Evolutionary conservation across 2,888 invertebrate species (phyloP).

Genomic region (Acronicta alni): DNA sequence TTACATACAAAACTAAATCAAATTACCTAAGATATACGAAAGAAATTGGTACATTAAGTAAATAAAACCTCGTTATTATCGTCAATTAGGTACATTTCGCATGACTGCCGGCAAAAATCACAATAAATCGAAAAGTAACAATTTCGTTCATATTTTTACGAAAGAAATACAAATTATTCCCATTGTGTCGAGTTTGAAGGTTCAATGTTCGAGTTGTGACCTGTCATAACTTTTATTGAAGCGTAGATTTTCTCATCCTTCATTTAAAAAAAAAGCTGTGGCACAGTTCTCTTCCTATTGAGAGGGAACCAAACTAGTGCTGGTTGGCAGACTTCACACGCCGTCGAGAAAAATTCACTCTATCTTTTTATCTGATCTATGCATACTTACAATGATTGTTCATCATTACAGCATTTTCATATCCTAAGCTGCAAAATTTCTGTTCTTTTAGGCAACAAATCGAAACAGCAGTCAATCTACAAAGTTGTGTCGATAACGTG

Average conservation of each 20-base stretch:
- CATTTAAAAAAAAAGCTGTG: neutral
- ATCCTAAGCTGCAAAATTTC: neutral
- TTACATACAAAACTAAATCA: neutral
- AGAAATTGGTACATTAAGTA: neutral
- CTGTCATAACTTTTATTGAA: conserved; percentile 29
- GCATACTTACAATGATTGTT: too few relatives aligned
- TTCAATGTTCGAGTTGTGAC: neutral
- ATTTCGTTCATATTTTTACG: conserved; percentile 7
- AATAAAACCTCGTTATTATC: conserved; percentile 1
- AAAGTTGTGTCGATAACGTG: conserved; percentile 5
- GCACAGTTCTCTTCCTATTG: too few relatives aligned
- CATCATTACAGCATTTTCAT: too few relatives aligned
- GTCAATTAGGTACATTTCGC: conserved; percentile 18
- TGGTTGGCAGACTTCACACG: too few relatives aligned
- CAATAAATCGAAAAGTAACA: conserved; percentile 8
- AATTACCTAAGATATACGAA: too few relatives aligned
- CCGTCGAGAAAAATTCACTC: too few relatives aligned
- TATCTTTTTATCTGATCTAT: too few relatives aligned
- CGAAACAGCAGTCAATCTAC: conserved; percentile 6
- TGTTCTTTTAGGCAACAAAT: conserved; percentile 8
- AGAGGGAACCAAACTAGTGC: too few relatives aligned
- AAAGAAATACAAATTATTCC: neutral
- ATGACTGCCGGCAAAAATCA: neutral
- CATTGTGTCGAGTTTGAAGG: conserved; percentile 7
- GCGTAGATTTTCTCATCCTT: conserved; percentile 8